Base-by-base conservation (phyloP, 2,888 invertebrate species). In the Thymelicus sylvestris region DNA sequence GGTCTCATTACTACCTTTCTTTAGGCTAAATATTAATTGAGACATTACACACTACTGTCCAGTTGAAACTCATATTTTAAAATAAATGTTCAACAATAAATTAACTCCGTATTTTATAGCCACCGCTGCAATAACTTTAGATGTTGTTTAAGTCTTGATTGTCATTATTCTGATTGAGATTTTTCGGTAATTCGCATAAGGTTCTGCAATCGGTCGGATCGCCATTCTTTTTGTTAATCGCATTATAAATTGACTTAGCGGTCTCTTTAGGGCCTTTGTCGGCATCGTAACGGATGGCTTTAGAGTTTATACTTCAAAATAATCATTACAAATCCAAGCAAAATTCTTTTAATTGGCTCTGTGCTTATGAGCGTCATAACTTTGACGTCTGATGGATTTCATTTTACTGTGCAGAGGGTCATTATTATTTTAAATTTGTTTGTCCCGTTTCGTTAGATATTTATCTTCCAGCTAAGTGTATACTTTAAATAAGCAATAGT, bases 1-100 rank as follows among this genome's bases (percentile, higher is more conserved):
- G 75, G 81, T 79, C 88, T 92, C 93, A 93, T 93, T 93, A 93
- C 81, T 82, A 80, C 80, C 81, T 92, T 85, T 90, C 93, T 92
- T 89, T 85, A 90, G 93, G 93, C 93, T 87, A 93, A 91, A 91
- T 88, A 87, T 86, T 92, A 93, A 93, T 93, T 91, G 92, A 93
- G 92, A 92, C 86, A 89, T 93, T 92, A 85, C 83, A 79, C 86
- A 90, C 87, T 87, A 86, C 88, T 85, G 86, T 82, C 85, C 86
- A 80, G 76, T 76, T 76, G 83, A 79, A 81, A 85, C 81, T 80
- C 78, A 85, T 86, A 80, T 78, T 71, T 80, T 73, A 75, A 82
- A 84, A 92, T 81, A 85, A 90, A 92, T 88, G 86, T 78, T 75
- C 73, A 72, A 69, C 77, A 76, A 90, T 91, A 86, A 88, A 87